A percentile compares a stretch with the other conserved stretches of the same genome.
Conservation (phyloP, 2,113 vertebrate genomes). For the Mesocricetus auratus region DNA sequence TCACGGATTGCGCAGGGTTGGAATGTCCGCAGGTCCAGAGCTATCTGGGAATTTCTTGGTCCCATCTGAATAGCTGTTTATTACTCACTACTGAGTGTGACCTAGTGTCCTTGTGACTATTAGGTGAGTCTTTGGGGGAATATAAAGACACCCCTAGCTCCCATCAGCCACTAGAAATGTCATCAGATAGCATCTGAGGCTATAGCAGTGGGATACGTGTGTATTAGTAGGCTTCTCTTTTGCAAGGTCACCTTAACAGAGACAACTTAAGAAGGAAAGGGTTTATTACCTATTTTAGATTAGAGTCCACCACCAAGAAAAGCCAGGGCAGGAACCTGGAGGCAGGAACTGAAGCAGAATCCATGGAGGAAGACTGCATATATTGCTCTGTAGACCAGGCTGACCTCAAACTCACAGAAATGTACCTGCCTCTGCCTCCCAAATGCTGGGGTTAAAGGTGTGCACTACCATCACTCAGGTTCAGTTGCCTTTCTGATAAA, state of each 20-base stretch:
- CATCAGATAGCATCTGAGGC: neutral
- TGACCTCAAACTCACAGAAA: neutral
- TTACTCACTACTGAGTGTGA: neutral
- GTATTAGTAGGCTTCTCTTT: neutral
- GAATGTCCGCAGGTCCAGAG: neutral
- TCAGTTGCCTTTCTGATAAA: neutral
- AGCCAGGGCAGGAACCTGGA: neutral
- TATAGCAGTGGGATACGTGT: neutral
- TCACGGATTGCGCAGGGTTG: neutral
- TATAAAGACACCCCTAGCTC: neutral
- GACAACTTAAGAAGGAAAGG: neutral
- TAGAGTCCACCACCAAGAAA: neutral
- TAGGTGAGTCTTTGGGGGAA: neutral
- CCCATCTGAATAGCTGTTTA: neutral
- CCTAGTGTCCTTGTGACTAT: neutral
- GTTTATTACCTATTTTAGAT: neutral
- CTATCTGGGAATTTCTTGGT: neutral
- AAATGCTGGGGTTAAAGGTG: neutral
- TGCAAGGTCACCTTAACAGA: neutral
- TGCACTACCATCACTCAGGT: neutral
- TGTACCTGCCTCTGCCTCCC: neutral
- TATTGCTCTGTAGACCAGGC: neutral
- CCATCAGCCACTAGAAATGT: neutral
- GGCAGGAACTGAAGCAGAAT: neutral
- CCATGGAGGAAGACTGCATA: neutral